Conservation (phyloP, 2,113 vertebrate species). For the Tyrannus savana region DNA sequence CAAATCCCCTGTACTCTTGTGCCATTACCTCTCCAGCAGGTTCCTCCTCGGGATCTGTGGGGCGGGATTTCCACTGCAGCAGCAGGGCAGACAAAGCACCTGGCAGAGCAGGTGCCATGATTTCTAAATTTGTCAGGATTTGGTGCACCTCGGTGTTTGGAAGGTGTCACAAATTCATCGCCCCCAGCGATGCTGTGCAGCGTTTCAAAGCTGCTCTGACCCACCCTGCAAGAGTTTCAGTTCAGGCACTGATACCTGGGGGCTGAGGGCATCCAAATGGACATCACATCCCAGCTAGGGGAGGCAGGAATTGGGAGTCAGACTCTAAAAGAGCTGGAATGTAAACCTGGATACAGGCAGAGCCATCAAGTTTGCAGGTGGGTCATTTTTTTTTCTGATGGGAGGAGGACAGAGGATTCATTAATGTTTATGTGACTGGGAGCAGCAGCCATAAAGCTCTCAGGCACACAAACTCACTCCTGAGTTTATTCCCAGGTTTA, state of each 20-base stretch:
- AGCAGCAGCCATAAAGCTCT: background rate
- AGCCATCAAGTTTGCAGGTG: background rate
- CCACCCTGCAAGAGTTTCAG: background rate
- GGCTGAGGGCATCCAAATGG: background rate
- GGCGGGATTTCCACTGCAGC: background rate
- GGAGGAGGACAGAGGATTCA: constrained; percentile 5
- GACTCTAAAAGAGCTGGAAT: background rate
- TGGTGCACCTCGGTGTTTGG: background rate
- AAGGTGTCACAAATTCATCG: background rate
- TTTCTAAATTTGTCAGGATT: background rate
- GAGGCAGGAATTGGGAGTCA: background rate
- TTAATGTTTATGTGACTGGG: background rate
- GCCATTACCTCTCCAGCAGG: constrained; percentile 1
- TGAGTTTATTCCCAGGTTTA: background rate
- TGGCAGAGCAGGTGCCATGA: background rate
- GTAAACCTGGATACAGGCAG: background rate
- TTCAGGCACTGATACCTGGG: background rate
- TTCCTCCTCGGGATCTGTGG: background rate
- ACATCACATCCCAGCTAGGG: background rate
- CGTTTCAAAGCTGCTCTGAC: background rate
- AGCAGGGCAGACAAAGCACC: background rate
- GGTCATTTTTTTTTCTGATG: background rate
- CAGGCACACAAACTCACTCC: background rate
- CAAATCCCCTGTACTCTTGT: background rate
- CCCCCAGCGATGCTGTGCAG: background rate